Conservation (phyloP, 2,888 invertebrate genomes). For the Hoplodrina blanda region DNA sequence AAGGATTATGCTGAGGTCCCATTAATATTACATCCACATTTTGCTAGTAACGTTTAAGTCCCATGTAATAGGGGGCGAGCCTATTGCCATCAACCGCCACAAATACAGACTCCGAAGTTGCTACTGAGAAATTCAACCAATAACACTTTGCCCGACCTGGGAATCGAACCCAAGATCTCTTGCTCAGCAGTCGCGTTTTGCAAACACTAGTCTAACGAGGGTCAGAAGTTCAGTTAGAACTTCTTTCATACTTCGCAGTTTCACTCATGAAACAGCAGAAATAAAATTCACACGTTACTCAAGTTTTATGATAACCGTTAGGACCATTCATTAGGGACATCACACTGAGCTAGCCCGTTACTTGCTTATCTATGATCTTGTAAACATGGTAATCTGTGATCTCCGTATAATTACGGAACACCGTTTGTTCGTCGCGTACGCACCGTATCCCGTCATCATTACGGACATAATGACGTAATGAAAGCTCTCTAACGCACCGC, state of each 20-base stretch:
- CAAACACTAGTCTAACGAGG: too few species aligned
- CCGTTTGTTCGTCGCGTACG: slow-evolving; percentile 43
- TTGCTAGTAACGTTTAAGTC: too few species aligned
- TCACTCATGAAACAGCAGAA: not conserved
- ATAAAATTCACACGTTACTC: slow-evolving; percentile 27
- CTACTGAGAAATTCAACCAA: too few species aligned
- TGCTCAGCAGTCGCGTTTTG: too few species aligned
- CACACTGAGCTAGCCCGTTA: slow-evolving; percentile 47
- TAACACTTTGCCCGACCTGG: too few species aligned
- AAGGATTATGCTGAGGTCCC: too few species aligned
- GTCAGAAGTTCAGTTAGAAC: too few species aligned
- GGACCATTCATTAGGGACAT: slow-evolving; percentile 15
- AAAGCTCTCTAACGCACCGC: slow-evolving; percentile 65
- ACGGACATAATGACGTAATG: slow-evolving; percentile 76
- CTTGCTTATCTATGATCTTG: slow-evolving; percentile 66
- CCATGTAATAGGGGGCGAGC: too few species aligned
- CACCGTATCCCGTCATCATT: slow-evolving; percentile 60
- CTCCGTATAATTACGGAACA: slow-evolving; percentile 65
- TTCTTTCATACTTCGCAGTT: not conserved
- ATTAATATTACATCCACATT: too few species aligned
- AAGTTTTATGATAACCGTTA: slow-evolving; percentile 13
- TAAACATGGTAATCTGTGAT: slow-evolving; percentile 66
- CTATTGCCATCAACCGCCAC: too few species aligned
- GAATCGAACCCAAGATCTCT: too few species aligned
- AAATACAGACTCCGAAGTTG: too few species aligned